Evolutionary conservation across 1,140 invertebrate species (phyloP), one percentile per base, ranked within the genome.

Genomic region (Dufourea novaeangliae): DNA sequence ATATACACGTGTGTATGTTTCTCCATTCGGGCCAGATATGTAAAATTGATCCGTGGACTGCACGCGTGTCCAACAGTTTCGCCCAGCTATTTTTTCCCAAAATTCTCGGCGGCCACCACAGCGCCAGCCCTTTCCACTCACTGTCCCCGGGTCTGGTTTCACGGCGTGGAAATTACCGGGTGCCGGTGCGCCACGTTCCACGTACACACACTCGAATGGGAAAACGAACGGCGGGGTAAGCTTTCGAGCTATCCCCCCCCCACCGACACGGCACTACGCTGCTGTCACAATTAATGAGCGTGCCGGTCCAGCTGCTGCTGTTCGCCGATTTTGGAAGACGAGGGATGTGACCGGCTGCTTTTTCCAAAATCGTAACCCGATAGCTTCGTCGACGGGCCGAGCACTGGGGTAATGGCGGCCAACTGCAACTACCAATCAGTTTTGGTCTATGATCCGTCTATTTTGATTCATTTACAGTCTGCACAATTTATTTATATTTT

Each of bases 271-370:
- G 61, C 56, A 57, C 67, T 57, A 71, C 17, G 57, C 73, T 32
- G 46, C 73, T 41, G 39, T 50, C 41, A 68, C 71, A 61, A 82
- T 82, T 68, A 68, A 82, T 46, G 72, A 82, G 66, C 76, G 77
- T 67, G 10, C 37, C 59, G 64, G 25, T 14, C 64, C 50, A 37
- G 57, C 37, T n/a, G 41, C 66, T n/a, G 41, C 66, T 80, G 66
- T 70, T 64, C n/a, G 64, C 14, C 64, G 50, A 70, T 59, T 75
- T 50, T 25, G 8, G 12, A 1, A 32, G 20, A 27, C 8, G 8
- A 41, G 12, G 17, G 34, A 7, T 2, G 34, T 4, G 20, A 1
- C 1, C 17, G 22, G 10, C 50, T 3, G n/a, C 10, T 7, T 57
- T 57, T 32, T 32, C 25, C 27, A 1, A 57, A 57, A 57, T 29